These are phyloP conservation scores for Anarhynchus alexandrinus DNA, from an alignment of 2,113 vertebrate species.

Conservation along the genomic window DNA sequence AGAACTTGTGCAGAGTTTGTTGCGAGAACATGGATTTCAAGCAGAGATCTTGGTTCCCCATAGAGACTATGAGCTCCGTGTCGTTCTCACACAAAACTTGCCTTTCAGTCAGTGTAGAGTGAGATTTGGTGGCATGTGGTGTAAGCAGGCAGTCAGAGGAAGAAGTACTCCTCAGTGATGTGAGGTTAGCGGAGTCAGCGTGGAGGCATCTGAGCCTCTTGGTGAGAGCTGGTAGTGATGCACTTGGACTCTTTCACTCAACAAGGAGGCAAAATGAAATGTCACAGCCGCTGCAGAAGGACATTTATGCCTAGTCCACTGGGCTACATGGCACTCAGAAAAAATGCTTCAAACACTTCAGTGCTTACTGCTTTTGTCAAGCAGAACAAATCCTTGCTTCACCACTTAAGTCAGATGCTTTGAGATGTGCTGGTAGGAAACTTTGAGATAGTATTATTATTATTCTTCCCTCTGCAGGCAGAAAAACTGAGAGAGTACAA, in stretches of 20 bases:
- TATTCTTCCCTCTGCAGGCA: not conserved
- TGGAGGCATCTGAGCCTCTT: not conserved
- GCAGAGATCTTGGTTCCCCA: not conserved
- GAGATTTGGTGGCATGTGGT: not conserved
- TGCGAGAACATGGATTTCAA: not conserved
- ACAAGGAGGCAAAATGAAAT: not conserved
- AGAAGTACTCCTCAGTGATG: not conserved
- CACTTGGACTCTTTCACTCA: not conserved
- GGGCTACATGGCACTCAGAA: not conserved
- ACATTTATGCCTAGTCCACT: not conserved
- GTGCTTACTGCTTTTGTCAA: not conserved
- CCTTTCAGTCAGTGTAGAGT: fast-evolving
- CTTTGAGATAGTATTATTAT: not conserved
- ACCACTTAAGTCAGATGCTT: not conserved
- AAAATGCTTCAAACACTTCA: not conserved
- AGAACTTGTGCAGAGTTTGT: not conserved
- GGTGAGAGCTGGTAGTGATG: not conserved
- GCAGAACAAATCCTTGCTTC: not conserved
- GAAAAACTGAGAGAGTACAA: not conserved
- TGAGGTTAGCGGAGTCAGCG: not conserved
- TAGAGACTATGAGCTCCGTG: not conserved
- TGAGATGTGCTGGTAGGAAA: not conserved
- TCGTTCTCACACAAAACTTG: not conserved
- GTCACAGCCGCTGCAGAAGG: not conserved
- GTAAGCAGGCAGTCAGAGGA: not conserved